Percentiles rank a stretch among this genome's conserved stretches.
phyloP scores from a whole-genome alignment of 2,113 vertebrate genomes.

The Hoplias malabaricus region DNA sequence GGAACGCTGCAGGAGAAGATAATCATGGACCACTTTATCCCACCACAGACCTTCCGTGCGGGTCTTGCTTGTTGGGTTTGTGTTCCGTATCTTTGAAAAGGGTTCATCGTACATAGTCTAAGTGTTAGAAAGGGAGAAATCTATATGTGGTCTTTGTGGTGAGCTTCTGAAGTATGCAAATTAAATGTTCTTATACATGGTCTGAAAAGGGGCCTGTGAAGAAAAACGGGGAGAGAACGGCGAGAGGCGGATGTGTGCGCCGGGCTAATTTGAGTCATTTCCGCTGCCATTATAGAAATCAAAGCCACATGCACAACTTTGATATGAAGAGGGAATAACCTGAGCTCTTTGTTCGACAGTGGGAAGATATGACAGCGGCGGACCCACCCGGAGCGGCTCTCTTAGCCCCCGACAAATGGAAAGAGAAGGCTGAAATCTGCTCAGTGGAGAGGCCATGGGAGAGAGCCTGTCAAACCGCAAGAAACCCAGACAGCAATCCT shows the following conservation, averaged over 20 bases:
- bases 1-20: too few relatives aligned
- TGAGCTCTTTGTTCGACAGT: constrained; percentile 25
- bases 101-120: background rate
- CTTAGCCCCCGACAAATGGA: background rate
- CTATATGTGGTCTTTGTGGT: background rate
- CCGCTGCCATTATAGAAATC: constrained; percentile 30
- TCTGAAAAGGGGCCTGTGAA: background rate
- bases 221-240: background rate
- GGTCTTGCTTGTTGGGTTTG: background rate
- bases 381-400: constrained; percentile 3
- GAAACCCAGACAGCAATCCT: constrained; percentile 28
- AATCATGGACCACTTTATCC: background rate
- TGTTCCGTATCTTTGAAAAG: background rate
- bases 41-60: background rate
- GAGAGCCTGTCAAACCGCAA: constrained; percentile 5
- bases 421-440: background rate
- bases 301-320: constrained; percentile 26
- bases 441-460: background rate
- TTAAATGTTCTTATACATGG: background rate
- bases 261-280: constrained; percentile 16
- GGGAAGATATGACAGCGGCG: constrained; percentile 20
- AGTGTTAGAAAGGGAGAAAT: background rate
- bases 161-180: background rate
- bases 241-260: background rate
- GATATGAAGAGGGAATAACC: constrained; percentile 29